Conservation (phyloP, 2,113 vertebrate genomes). For the Galemys pyrenaicus region DNA sequence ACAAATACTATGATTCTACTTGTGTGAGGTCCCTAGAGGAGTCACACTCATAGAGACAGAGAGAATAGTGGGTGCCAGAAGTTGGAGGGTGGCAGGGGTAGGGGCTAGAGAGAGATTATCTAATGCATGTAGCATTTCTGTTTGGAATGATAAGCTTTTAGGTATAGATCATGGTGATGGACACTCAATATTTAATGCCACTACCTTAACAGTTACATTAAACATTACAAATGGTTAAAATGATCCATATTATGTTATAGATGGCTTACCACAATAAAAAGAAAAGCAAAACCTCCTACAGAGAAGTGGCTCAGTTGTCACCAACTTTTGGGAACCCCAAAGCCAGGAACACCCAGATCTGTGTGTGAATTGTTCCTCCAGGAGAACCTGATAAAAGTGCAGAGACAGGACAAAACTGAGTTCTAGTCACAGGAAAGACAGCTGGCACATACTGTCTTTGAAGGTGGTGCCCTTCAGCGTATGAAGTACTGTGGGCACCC, state of each 20-base stretch:
- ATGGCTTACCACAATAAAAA: neutral
- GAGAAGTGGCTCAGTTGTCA: neutral
- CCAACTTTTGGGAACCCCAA: neutral
- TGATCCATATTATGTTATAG: neutral
- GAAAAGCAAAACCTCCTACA: neutral
- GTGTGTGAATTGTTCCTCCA: neutral
- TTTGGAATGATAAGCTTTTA: neutral
- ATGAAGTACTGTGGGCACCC: neutral
- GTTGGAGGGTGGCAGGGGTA: fast-evolving
- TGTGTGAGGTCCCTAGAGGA: too few relatives aligned
- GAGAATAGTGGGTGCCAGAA: neutral
- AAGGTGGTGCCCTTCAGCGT: neutral
- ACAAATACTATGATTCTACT: neutral
- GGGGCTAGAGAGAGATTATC: too few relatives aligned
- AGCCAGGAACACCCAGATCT: neutral
- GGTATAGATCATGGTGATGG: neutral
- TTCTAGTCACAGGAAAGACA: neutral
- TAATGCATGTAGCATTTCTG: neutral
- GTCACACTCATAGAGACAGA: neutral
- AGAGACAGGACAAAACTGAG: neutral
- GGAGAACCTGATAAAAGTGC: neutral
- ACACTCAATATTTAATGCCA: too few relatives aligned
- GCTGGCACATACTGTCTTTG: too few relatives aligned
- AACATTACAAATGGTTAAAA: too few relatives aligned
- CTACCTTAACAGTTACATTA: too few relatives aligned